Conservation (phyloP, 1,140 invertebrate species). For the Cotesia glomerata region DNA sequence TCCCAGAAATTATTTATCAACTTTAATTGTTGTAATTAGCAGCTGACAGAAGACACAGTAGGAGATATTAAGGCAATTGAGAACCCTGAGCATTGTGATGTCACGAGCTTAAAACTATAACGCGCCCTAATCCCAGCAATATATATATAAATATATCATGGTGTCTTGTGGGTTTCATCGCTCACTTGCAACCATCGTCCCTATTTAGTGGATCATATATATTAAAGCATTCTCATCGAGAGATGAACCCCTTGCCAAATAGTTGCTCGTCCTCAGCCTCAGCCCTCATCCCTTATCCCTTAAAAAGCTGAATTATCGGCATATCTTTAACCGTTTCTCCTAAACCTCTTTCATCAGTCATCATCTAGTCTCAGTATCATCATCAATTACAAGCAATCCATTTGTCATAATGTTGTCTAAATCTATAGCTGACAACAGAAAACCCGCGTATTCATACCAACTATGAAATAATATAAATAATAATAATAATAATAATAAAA, state of each 20-base stretch:
- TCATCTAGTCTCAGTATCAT: neutral
- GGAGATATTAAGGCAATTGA: conserved; percentile 34
- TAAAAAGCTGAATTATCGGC: conserved; percentile 31
- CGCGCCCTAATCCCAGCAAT: conserved; percentile 53
- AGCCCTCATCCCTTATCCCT: conserved; percentile 28
- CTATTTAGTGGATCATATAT: conserved; percentile 57
- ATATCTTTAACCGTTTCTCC: conserved; percentile 21
- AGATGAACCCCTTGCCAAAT: conserved; percentile 51
- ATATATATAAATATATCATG: conserved; percentile 58
- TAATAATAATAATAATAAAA: too few species aligned
- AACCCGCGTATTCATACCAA: neutral
- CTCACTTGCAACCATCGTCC: conserved; percentile 48
- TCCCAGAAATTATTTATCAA: too few species aligned
- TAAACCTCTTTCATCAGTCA: conserved; percentile 4
- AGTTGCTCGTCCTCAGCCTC: conserved; percentile 28
- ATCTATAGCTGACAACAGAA: neutral
- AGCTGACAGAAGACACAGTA: too few species aligned
- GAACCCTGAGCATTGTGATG: conserved; percentile 47
- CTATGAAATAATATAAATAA: neutral
- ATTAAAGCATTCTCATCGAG: conserved; percentile 50
- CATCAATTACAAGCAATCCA: neutral
- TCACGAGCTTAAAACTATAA: conserved; percentile 56
- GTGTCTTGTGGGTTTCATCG: conserved; percentile 54
- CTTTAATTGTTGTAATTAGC: too few species aligned
- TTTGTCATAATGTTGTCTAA: neutral